phyloP scores from a whole-genome alignment of 2,113 vertebrate species.

The Aegypius monachus region DNA sequence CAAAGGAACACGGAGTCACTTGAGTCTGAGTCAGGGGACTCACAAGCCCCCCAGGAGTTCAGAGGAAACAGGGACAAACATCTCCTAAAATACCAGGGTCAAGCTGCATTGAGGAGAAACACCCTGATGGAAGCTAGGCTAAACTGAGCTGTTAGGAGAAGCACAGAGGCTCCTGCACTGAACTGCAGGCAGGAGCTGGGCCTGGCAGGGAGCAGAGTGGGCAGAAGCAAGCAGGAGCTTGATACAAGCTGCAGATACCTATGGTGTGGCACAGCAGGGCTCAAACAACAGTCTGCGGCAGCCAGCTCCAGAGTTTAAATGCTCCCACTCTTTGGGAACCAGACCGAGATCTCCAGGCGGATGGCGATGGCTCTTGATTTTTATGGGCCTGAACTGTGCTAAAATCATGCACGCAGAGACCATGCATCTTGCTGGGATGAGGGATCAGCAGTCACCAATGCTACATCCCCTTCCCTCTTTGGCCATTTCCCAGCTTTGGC shows the following conservation, averaged over 20 bases:
- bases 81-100: neutral
- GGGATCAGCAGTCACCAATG: neutral
- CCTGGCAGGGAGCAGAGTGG: neutral
- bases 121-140: neutral
- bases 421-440: neutral
- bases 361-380: neutral
- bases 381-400: neutral
- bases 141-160: neutral
- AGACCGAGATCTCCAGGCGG: neutral
- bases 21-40: neutral
- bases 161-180: neutral
- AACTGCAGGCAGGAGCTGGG: neutral
- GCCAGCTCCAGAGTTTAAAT: neutral
- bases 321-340: neutral
- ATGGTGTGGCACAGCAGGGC: neutral
- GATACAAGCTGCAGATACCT: neutral
- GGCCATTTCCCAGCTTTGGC: neutral
- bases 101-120: neutral
- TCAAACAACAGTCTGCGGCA: neutral
- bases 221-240: neutral
- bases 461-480: neutral
- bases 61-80: neutral
- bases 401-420: neutral
- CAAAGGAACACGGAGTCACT: neutral
- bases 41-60: neutral